Base-by-base conservation (phyloP, 2,113 vertebrate species). In the Aspidoscelis tigris region DNA sequence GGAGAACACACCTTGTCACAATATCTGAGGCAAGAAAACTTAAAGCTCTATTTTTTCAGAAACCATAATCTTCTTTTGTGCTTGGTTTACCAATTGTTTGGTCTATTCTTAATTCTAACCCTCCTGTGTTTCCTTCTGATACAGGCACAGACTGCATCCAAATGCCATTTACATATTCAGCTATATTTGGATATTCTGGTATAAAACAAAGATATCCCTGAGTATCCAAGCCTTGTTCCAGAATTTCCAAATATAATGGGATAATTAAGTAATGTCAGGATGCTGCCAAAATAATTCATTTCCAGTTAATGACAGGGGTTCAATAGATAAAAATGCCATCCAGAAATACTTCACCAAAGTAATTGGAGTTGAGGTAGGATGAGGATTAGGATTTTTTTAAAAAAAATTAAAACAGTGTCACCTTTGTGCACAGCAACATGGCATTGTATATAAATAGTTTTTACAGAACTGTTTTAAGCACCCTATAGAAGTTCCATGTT, bases 261-360 rank as follows among this genome's bases (percentile, higher is more conserved):
- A 33, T 33, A 33, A 33, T 33, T 33, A 33, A 33, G 33, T 33
- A 33, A 33, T 33, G 33, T 33, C 33, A 33, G 33, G 33, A 33
- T 33, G 33, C 33, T 33, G 33, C 33, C 33, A 33, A 33, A 33
- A 84, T 44, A 41, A 65, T 68, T 81, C 7, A 0, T 61, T 81
- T 83, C 72, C 47, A 76, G 0, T 7, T 0, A n/a, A 39, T 16
- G 50, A 75, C 0, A 0, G 50, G 33, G 64, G 21, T 65, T 66
- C 33, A 41, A 1, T 16, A 0, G 39, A 69, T 41, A 7, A 55
- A 58, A 6, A 80, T 47, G 11, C 10, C 2, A 6, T 10, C 64
- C 0, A 71, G 68, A 82, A 58, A 87, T 73, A 92, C 95, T 96
- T 96, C 95, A 95, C 96, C 96, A 96, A 95, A 96, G 96, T 94